Percentiles rank a stretch among this genome's conserved stretches.
Evolutionary conservation across 2,888 invertebrate genomes (phyloP).

Genomic region (Spodoptera littoralis): DNA sequence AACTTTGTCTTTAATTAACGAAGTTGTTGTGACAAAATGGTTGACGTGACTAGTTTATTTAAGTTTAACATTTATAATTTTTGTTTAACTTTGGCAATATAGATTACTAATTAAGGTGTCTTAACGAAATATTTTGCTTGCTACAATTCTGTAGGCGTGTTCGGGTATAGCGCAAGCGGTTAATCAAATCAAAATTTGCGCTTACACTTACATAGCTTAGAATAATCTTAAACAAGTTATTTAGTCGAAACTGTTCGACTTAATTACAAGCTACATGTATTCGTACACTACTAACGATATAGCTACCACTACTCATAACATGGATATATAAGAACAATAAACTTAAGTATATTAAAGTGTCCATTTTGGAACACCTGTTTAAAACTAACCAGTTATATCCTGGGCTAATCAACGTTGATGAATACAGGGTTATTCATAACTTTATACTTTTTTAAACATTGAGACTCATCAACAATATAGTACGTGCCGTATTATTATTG

Average conservation of each 20-base stretch:
- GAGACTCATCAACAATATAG: no score
- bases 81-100: slow-evolving; percentile 49
- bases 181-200: background rate
- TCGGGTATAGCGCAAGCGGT: background rate
- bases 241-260: slow-evolving; percentile 8
- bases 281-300: background rate
- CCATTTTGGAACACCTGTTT: no score
- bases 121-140: slow-evolving; percentile 14
- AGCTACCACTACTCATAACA: slow-evolving; percentile 23
- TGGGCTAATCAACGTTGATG: no score
- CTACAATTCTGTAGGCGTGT: background rate
- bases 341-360: slow-evolving; percentile 3
- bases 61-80: slow-evolving; percentile 28
- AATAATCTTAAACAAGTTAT: background rate
- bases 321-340: background rate
- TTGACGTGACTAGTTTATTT: slow-evolving; percentile 61
- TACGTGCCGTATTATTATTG: no score
- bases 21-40: slow-evolving; percentile 34
- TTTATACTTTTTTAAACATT: no score
- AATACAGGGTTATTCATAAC: no score
- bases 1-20: slow-evolving; percentile 19
- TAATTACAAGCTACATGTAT: background rate
- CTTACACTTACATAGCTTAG: slow-evolving; percentile 3
- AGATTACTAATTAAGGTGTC: slow-evolving; percentile 11
- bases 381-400: background rate